A percentile compares a stretch with the other conserved stretches of the same genome.
Evolutionary conservation across 2,888 invertebrate species (phyloP).

Genomic region (Anoncus sp.): DNA sequence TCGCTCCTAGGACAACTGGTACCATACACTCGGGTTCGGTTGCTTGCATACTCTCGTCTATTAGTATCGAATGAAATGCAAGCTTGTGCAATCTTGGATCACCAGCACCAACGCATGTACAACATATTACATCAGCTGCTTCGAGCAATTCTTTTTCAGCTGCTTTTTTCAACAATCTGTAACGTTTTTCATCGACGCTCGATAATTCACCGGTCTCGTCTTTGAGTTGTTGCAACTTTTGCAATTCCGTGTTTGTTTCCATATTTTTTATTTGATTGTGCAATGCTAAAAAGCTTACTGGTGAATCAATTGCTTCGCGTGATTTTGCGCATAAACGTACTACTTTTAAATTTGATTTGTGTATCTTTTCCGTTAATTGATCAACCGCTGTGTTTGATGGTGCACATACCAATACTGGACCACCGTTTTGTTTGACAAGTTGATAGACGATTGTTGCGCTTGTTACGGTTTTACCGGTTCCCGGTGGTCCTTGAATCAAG

Average conservation of each 20-base stretch:
- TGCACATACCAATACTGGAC: slow-evolving; percentile 98
- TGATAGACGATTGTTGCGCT: slow-evolving; percentile 99
- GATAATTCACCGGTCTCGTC: slow-evolving; percentile 99
- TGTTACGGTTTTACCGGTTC: slow-evolving; percentile 99
- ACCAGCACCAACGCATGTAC: slow-evolving; percentile 99
- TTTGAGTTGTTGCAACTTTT: slow-evolving; percentile 97
- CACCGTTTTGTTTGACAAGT: slow-evolving; percentile 96
- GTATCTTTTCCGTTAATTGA: slow-evolving; percentile 99
- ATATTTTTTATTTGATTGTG: slow-evolving; percentile 99
- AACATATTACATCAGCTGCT: slow-evolving; percentile 99
- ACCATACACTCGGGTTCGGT: slow-evolving; percentile 99
- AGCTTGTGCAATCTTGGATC: slow-evolving; percentile 96
- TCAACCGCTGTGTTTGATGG: slow-evolving; percentile 99
- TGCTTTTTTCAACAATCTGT: slow-evolving; percentile 93
- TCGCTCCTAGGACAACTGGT: slow-evolving; percentile 98
- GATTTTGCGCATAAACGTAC: slow-evolving; percentile 99
- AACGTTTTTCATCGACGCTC: slow-evolving; percentile 97
- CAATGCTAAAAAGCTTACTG: slow-evolving; percentile 97
- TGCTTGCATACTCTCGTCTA: slow-evolving; percentile 98
- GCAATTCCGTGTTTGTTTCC: slow-evolving; percentile 96
- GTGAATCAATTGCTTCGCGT: slow-evolving; percentile 98
- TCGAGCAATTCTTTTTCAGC: slow-evolving; percentile 96
- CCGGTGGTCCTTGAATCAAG: slow-evolving; percentile 98
- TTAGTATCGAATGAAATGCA: slow-evolving; percentile 97
- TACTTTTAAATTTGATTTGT: slow-evolving; percentile 96